A percentile compares a stretch with the other conserved stretches of the same genome.
These are phyloP conservation scores for Ethmia dodecea DNA, from an alignment of 2,888 invertebrate species.

Conservation along the genomic window DNA sequence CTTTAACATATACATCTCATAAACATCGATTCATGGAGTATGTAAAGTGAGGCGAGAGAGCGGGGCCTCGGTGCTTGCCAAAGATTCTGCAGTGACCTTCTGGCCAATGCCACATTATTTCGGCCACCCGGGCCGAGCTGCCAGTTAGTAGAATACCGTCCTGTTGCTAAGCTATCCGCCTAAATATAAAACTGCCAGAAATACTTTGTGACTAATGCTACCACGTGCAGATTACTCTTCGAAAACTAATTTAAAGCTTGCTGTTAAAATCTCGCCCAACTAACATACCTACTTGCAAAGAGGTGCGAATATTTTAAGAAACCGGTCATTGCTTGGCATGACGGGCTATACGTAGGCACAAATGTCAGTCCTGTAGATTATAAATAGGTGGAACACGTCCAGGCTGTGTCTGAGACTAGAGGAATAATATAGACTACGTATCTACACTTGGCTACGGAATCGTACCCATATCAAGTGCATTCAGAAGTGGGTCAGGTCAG, in stretches of 20 bases:
- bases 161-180: conserved; percentile 30
- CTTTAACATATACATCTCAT: too few relatives aligned
- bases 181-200: conserved; percentile 16
- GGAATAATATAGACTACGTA: conserved; percentile 30
- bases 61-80: conserved; percentile 71
- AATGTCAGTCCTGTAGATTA: conserved; percentile 9
- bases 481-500: conserved; percentile 62
- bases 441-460: conserved; percentile 36
- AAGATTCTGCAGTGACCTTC: conserved; percentile 78
- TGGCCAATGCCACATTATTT: conserved; percentile 64
- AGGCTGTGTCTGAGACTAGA: conserved; percentile 27
- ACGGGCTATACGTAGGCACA: too few relatives aligned
- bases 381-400: conserved; percentile 23
- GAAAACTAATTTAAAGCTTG: too few relatives aligned
- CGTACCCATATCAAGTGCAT: conserved; percentile 54
- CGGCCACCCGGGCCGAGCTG: conserved; percentile 40
- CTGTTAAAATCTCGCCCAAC: too few relatives aligned
- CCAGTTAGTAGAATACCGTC: conserved; percentile 22
- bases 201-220: conserved; percentile 10
- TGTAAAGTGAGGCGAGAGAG: conserved; percentile 27
- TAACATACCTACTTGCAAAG: too few relatives aligned
- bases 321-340: too few relatives aligned
- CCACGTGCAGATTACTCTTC: too few relatives aligned
- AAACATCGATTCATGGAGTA: too few relatives aligned
- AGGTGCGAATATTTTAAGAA: too few relatives aligned